A percentile compares a stretch with the other conserved stretches of the same genome.
phyloP scores from a whole-genome alignment of 2,113 vertebrate genomes.

The Tetrao urogallus region DNA sequence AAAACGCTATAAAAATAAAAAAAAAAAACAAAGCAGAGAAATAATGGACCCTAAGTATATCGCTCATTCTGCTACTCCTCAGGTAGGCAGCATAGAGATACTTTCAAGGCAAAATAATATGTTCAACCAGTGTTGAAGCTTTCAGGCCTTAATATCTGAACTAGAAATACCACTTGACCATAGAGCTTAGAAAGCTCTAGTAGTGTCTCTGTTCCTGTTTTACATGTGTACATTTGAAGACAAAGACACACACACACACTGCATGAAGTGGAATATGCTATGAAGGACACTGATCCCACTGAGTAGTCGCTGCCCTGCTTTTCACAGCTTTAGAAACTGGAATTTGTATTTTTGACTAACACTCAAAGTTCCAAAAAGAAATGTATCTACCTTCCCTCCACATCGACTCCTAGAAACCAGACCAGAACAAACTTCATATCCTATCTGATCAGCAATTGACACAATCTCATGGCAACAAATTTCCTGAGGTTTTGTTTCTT shows the following conservation, averaged over 20 bases:
- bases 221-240: accelerated
- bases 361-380: neutral
- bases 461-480: neutral
- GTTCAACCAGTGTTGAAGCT: neutral
- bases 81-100: neutral
- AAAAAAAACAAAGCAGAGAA: neutral
- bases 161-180: neutral
- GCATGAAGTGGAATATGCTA: neutral
- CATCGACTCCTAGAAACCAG: neutral
- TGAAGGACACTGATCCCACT: neutral
- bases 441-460: neutral
- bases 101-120: neutral
- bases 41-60: neutral
- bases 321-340: neutral
- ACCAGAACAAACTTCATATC: neutral
- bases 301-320: neutral
- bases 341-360: neutral
- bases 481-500: neutral
- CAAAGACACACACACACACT: neutral
- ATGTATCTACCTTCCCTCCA: neutral
- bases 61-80: neutral
- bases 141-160: neutral
- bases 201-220: neutral
- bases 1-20: neutral
- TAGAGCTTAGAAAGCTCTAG: neutral